A percentile compares a stretch with the other conserved stretches of the same genome.
phyloP scores from a whole-genome alignment of 2,113 vertebrate genomes.

The Balaenoptera acutorostrata region DNA sequence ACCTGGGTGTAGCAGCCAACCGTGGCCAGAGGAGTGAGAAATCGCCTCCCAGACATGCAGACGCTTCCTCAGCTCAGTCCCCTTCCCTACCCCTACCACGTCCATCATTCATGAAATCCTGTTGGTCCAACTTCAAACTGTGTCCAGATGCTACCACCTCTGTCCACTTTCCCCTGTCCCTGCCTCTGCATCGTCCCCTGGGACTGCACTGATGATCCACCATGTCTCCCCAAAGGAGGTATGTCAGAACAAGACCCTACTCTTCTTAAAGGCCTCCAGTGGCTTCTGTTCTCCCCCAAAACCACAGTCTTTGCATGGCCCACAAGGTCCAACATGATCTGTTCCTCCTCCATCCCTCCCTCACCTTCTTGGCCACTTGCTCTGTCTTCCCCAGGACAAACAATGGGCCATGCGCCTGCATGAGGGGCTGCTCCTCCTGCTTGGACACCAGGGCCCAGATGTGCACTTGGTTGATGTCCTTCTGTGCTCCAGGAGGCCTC shows the following conservation, averaged over 20 bases:
- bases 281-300: not conserved
- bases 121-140: not conserved
- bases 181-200: no score
- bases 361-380: not conserved
- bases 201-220: accelerated
- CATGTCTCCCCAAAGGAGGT: accelerated
- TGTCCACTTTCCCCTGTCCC: no score
- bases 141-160: not conserved
- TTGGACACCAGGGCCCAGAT: not conserved
- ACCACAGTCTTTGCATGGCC: not conserved
- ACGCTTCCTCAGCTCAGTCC: no score
- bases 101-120: not conserved
- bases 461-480: not conserved
- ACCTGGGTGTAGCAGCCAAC: not conserved
- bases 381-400: not conserved
- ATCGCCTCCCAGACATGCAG: not conserved
- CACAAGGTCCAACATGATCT: not conserved
- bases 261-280: not conserved
- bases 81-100: no score
- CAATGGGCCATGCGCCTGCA: accelerated
- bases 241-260: not conserved
- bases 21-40: not conserved
- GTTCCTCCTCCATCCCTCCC: not conserved
- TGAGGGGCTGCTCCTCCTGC: not conserved
- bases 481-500: not conserved